A percentile compares a stretch with the other conserved stretches of the same genome.
phyloP scores from a whole-genome alignment of 1,140 invertebrate species.

The Heterodera carotae region DNA sequence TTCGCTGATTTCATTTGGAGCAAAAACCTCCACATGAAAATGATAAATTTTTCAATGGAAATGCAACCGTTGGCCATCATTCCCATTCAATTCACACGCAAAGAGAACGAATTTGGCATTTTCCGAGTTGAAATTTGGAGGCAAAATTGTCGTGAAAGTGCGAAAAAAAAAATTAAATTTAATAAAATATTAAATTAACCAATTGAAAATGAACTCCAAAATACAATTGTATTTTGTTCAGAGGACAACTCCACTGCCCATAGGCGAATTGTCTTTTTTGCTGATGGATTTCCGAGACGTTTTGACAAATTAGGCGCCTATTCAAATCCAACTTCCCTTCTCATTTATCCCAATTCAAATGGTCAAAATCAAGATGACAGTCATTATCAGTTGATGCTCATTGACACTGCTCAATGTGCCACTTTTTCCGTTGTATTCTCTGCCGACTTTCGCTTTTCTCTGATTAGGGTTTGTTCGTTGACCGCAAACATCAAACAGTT shows the following conservation, averaged over 20 bases:
- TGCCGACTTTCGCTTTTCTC: background rate
- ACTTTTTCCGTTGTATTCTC: slow-evolving; percentile 6
- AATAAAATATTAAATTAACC: no score
- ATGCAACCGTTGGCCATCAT: background rate
- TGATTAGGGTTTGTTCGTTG: slow-evolving; percentile 4
- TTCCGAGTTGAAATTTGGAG: background rate
- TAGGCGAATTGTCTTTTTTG: background rate
- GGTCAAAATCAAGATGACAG: no score
- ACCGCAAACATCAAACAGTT: background rate
- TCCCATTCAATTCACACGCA: background rate
- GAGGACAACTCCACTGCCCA: no score
- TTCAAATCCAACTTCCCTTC: background rate
- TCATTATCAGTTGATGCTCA: slow-evolving; percentile 7
- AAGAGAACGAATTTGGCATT: background rate
- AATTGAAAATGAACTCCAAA: no score
- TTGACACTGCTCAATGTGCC: slow-evolving; percentile 11
- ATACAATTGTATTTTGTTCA: background rate
- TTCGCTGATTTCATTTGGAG: background rate
- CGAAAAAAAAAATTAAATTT: no score
- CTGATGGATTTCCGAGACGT: background rate
- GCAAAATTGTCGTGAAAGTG: background rate
- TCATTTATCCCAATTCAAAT: background rate
- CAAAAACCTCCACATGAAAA: background rate
- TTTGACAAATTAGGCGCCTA: slow-evolving; percentile 6
- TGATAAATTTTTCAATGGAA: background rate